phyloP scores from a whole-genome alignment of 35 echinoderm and acorn worm genomes.

The Apostichopus japonicus region DNA sequence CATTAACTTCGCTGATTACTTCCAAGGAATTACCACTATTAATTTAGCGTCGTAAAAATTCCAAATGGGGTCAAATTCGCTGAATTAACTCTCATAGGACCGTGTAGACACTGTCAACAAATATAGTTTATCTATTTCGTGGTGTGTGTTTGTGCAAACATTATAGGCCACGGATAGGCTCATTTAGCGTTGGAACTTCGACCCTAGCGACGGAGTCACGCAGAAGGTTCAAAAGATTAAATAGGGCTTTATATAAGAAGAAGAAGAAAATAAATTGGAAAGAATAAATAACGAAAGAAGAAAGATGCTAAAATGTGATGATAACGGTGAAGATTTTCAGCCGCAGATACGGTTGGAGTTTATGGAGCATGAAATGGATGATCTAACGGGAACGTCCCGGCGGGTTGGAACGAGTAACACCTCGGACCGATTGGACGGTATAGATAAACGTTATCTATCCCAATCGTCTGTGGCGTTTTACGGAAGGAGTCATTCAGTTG shows the following conservation, averaged over 20 bases:
- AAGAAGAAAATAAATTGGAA: not conserved
- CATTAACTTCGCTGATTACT: not conserved
- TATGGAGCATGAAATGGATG: not conserved
- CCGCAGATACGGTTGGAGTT: not conserved
- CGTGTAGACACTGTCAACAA: not conserved
- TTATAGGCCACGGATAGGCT: not conserved
- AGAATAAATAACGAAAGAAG: not conserved
- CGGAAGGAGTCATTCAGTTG: not conserved
- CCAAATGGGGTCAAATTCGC: not conserved
- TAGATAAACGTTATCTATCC: conserved; percentile 10
- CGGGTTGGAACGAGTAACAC: not conserved
- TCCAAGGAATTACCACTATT: not conserved
- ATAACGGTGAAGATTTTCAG: not conserved
- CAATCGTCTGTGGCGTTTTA: conserved; percentile 17
- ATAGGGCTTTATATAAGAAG: not conserved
- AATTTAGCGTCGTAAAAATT: too few relatives aligned
- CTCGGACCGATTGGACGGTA: not conserved
- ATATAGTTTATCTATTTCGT: not conserved
- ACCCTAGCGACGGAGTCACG: not conserved
- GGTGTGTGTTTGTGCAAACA: not conserved
- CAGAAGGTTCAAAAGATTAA: not conserved
- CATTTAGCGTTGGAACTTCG: too few relatives aligned
- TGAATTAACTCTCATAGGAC: not conserved
- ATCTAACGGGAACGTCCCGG: not conserved
- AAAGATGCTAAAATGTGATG: not conserved